Conservation (phyloP, 2,113 vertebrate genomes). For the Hoplias malabaricus region DNA sequence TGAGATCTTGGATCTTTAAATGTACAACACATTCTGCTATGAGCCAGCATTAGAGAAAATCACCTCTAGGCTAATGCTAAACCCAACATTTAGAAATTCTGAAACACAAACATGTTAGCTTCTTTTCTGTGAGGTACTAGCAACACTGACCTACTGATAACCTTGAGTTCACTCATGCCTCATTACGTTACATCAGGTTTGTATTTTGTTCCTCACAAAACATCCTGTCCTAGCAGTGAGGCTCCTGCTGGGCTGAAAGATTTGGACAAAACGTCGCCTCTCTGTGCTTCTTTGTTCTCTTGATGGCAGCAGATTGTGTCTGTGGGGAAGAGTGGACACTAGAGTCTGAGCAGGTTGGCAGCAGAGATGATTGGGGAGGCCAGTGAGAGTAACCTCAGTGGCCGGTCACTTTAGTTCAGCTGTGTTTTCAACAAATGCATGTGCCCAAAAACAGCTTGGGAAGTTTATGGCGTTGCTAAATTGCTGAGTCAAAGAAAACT, state of each 20-base stretch:
- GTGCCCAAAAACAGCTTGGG: neutral
- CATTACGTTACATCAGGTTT: neutral
- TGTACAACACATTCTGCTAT: neutral
- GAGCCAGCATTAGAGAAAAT: neutral
- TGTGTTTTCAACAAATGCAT: neutral
- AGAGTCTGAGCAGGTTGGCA: neutral
- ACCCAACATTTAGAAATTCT: neutral
- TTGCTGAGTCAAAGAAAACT: conserved; percentile 1
- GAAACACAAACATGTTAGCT: neutral
- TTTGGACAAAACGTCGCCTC: neutral
- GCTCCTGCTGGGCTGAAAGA: neutral
- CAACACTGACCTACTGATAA: neutral
- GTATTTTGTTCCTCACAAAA: neutral
- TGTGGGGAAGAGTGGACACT: neutral
- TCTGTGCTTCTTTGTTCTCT: neutral
- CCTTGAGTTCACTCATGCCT: neutral
- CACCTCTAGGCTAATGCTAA: neutral
- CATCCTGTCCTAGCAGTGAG: neutral
- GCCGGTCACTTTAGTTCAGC: neutral
- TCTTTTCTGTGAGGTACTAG: neutral
- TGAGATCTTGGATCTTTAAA: no score
- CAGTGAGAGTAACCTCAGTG: neutral
- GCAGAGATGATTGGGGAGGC: neutral
- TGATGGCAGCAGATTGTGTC: neutral
- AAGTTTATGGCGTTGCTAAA: neutral